Evolutionary conservation across 2,113 vertebrate species (phyloP).

Genomic region (Hemichromis elongatus): DNA sequence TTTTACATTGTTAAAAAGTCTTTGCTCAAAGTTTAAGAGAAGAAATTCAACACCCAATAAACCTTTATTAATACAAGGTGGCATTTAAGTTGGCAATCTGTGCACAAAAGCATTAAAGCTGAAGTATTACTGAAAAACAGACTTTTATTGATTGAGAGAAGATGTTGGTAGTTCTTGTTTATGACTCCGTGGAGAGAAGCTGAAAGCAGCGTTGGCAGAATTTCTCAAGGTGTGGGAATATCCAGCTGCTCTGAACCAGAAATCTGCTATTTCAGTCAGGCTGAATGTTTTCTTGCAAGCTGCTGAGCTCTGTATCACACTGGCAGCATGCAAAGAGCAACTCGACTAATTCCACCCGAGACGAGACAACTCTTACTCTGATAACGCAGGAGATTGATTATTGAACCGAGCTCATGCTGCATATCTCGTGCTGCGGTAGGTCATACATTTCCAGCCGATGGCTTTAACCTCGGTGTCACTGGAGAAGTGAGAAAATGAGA

Average conservation of each 20-base stretch:
- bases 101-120: neutral
- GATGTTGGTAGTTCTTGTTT: neutral
- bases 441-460: neutral
- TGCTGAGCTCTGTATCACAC: neutral
- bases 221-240: neutral
- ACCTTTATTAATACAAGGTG: neutral
- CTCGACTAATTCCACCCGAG: neutral
- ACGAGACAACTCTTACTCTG: neutral
- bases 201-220: neutral
- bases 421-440: neutral
- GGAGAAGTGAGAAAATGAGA: neutral
- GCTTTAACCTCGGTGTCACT: slow-evolving; percentile 14
- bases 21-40: neutral
- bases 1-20: neutral
- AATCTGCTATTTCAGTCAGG: neutral
- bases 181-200: neutral
- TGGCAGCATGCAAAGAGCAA: neutral
- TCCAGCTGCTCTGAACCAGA: neutral
- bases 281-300: neutral
- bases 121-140: neutral
- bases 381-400: slow-evolving; percentile 32
- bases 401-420: neutral
- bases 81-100: neutral
- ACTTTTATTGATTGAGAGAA: neutral
- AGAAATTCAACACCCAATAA: neutral